Conservation (phyloP, 92 coral and sea anemone genomes). For the Meandrina meandrites region DNA sequence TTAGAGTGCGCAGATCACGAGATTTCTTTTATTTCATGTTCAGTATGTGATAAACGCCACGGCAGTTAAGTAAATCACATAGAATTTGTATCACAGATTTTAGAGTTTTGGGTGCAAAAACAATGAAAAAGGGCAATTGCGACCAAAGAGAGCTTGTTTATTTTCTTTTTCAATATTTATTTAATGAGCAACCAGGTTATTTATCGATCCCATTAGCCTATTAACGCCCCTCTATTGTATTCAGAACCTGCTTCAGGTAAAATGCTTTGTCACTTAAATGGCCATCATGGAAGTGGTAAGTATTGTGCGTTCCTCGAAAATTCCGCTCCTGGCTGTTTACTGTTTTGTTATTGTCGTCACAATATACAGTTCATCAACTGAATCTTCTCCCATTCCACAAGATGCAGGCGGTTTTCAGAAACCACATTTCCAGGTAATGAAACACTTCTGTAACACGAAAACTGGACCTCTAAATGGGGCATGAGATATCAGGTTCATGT, state of each 20-base stretch:
- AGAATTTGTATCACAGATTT: not conserved
- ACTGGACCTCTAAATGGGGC: not conserved
- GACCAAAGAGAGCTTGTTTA: not conserved
- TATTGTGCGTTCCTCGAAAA: not conserved
- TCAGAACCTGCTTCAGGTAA: not conserved
- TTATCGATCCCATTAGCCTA: not conserved
- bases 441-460: not conserved
- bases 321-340: not conserved
- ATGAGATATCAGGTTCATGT: not conserved
- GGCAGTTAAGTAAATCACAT: not conserved
- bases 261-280: not conserved
- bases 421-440: conserved; percentile 86
- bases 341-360: not conserved
- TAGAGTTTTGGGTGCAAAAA: not conserved
- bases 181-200: conserved; percentile 30
- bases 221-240: not conserved
- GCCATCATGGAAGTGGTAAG: conserved; percentile 1
- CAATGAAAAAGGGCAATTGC: not conserved
- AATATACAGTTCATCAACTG: not conserved
- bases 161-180: conserved; percentile 25
- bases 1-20: not conserved
- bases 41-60: not conserved
- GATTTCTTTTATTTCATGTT: not conserved
- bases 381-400: conserved; percentile 48
- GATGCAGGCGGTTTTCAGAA: conserved; percentile 68